These are phyloP conservation scores for Betta splendens DNA, from an alignment of 2,797 vertebrate genomes.

Conservation along the genomic window DNA sequence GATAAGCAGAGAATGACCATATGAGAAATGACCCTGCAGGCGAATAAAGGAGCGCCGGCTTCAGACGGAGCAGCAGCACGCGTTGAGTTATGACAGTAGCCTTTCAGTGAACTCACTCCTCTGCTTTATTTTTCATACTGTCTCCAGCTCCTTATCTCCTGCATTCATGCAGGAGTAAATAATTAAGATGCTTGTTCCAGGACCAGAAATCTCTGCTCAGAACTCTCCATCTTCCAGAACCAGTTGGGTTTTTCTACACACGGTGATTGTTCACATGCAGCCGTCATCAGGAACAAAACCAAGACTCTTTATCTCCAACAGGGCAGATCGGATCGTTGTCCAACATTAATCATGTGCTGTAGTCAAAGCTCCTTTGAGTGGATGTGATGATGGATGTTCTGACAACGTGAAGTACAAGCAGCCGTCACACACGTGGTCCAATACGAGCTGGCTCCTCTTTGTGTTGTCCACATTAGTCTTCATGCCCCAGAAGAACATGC, in stretches of 20 bases:
- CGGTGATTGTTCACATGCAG: too few relatives aligned
- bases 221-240: neutral
- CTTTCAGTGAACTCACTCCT: constrained; percentile 24
- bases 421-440: too few relatives aligned
- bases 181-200: constrained; percentile 22
- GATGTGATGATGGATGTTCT: too few relatives aligned
- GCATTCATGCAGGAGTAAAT: constrained; percentile 22
- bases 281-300: too few relatives aligned
- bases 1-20: constrained; percentile 23
- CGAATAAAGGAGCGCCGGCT: constrained; percentile 30
- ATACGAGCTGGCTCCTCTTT: too few relatives aligned
- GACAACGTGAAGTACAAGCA: too few relatives aligned
- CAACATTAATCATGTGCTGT: too few relatives aligned
- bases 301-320: too few relatives aligned
- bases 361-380: too few relatives aligned
- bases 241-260: neutral
- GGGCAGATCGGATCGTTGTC: too few relatives aligned
- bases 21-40: constrained; percentile 27
- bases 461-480: too few relatives aligned
- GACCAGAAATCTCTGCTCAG: neutral
- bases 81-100: constrained; percentile 32
- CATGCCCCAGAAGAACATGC: too few relatives aligned
- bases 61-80: constrained; percentile 19
- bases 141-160: constrained; percentile 2
- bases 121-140: neutral